Base-by-base conservation (phyloP, 2,888 invertebrate species). In the Unio pictorum region DNA sequence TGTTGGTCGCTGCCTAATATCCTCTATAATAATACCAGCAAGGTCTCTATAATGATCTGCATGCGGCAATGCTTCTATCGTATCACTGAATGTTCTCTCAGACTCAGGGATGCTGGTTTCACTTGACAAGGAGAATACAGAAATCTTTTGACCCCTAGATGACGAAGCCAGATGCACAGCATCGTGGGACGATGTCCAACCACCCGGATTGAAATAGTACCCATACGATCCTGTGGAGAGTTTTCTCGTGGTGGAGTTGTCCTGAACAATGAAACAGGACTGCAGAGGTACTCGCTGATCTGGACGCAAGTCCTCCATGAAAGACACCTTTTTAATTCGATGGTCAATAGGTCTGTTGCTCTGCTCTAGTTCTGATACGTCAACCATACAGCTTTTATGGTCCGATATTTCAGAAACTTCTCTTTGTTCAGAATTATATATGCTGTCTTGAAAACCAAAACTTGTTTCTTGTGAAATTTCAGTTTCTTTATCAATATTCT, bases 61-160 rank as follows among this genome's bases (percentile, higher is more conserved):
- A 69, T 95, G 91, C 0, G 96, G 96, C 57, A 96, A 88, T 1
- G 94, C 94, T 89, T 96, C 96, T 81, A 94, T 93, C 0, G 94
- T 94, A 69, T 94, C 82, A 26, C 72, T 73, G 28, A 76, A 76
- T 15, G 77, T 72, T 20, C 68, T 69, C 26, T 78, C 77, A 0
- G 71, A 58, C 45, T 75, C 77, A 15, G 45, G 8, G 15, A 45
- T 15, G 7, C 75, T 75, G 23, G 3, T 55, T 3, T 34, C 57
- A 30, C 69, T 73, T 11, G 71, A 69, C n/a, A 75, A 62, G 15
- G 77, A 77, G 56, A 75, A 72, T 30, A 77, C 77, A 11, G 77
- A 77, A 20, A 72, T 61, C 55, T 73, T 77, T 5, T 72, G 73
- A 56, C 73, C 72, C 18, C 20, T 63, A 28, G 61, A 67, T 7